Evolutionary conservation across 2,113 vertebrate species (phyloP).

Genomic region (Pygoscelis antarcticus): DNA sequence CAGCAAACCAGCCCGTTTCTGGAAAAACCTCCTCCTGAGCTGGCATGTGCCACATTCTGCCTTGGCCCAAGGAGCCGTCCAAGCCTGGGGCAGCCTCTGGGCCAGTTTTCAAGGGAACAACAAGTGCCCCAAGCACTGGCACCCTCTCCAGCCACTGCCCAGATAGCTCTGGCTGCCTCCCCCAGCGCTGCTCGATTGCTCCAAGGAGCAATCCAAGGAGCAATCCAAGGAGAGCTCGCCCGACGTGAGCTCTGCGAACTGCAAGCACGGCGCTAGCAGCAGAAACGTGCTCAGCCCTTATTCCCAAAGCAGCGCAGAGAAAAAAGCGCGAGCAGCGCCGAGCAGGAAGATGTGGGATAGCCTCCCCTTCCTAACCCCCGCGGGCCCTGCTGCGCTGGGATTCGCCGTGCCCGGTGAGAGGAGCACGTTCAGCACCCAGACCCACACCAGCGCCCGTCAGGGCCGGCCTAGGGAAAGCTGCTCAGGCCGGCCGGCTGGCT

Average conservation of each 20-base stretch:
- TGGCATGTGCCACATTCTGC: accelerated
- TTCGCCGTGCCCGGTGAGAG: too few species aligned
- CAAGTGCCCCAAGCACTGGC: neutral
- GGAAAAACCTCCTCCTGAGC: neutral
- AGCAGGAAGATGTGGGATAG: neutral
- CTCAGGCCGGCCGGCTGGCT: neutral
- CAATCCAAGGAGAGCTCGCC: too few species aligned
- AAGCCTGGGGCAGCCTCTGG: neutral
- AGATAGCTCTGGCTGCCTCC: neutral
- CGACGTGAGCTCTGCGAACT: neutral
- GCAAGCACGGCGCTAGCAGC: too few species aligned
- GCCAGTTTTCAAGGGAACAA: neutral
- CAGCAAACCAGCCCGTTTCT: neutral
- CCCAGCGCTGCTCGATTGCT: neutral
- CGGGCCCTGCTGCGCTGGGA: neutral
- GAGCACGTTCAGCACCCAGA: neutral
- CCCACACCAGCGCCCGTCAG: neutral
- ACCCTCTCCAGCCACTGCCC: neutral
- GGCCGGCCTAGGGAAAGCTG: too few species aligned
- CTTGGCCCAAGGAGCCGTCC: neutral
- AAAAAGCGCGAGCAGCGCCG: accelerated
- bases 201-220: neutral
- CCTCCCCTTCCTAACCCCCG: neutral
- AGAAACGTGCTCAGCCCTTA: neutral
- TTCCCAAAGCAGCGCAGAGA: neutral